phyloP scores from a whole-genome alignment of 64 coral and sea anemone genomes.

The Actinia equina region DNA sequence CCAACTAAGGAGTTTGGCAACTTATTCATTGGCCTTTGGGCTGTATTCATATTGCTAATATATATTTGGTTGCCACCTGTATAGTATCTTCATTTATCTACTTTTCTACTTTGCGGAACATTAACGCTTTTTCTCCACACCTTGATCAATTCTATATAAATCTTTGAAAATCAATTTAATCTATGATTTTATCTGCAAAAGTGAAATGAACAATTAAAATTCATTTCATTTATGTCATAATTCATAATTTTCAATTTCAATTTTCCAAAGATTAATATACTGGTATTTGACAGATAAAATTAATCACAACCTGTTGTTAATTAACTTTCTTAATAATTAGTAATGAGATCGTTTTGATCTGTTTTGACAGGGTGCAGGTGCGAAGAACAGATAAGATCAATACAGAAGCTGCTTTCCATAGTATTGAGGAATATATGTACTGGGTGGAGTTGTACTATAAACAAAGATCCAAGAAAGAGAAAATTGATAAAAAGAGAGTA shows the following conservation, averaged over 20 bases:
- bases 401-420: constrained; percentile 82
- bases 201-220: no score
- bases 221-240: neutral
- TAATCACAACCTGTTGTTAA: neutral
- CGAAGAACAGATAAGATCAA: constrained; percentile 96
- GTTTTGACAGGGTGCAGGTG: constrained; percentile 61
- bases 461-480: constrained; percentile 45
- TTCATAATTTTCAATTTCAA: neutral
- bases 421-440: constrained; percentile 96
- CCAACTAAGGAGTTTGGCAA: no score
- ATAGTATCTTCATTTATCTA: no score
- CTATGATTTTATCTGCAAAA: no score
- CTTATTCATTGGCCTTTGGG: no score
- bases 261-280: neutral
- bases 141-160: no score
- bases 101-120: no score
- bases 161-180: no score
- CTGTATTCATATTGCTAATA: no score
- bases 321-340: neutral
- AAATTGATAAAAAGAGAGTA: constrained; percentile 64
- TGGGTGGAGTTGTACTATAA: constrained; percentile 91
- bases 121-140: no score
- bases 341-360: neutral
- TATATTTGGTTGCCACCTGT: no score
- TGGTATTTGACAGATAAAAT: neutral